phyloP scores from a whole-genome alignment of 2,888 invertebrate genomes.

The Drosophila putrida region DNA sequence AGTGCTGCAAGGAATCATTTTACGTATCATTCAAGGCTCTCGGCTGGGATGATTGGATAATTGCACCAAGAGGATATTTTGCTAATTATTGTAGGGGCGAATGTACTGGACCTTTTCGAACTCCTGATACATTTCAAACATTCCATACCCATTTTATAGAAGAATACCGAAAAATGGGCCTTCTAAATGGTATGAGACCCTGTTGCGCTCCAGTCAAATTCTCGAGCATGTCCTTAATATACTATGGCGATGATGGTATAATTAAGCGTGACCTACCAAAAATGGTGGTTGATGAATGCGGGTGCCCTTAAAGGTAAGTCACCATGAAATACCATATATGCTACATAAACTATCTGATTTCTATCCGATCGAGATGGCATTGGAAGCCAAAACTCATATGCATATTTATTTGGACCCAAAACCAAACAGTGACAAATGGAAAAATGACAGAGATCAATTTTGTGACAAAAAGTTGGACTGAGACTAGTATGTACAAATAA shows the following conservation, averaged over 20 bases:
- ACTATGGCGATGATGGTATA: conserved; percentile 94
- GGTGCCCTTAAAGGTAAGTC: conserved; percentile 91
- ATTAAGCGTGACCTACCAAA: conserved; percentile 97
- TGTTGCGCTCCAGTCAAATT: conserved; percentile 97
- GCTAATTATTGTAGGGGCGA: conserved; percentile 97
- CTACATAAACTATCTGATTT: neutral
- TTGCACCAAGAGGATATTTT: conserved; percentile 95
- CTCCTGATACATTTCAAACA: conserved; percentile 93
- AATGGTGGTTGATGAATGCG: conserved; percentile 98
- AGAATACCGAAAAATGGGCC: conserved; percentile 92
- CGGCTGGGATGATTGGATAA: conserved; percentile 98
- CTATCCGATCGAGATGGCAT: too few relatives aligned
- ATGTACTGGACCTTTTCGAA: conserved; percentile 91
- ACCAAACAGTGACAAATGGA: too few relatives aligned
- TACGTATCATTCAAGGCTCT: conserved; percentile 96
- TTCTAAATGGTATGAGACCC: conserved; percentile 92
- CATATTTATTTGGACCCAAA: too few relatives aligned
- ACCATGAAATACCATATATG: neutral
- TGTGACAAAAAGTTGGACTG: too few relatives aligned
- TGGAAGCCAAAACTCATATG: too few relatives aligned
- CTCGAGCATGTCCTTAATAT: conserved; percentile 96
- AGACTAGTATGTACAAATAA: too few relatives aligned
- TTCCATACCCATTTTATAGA: conserved; percentile 97
- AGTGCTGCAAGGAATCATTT: conserved; percentile 95
- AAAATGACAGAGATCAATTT: too few relatives aligned